Evolutionary conservation across 2,888 invertebrate genomes (phyloP).

Genomic region (Cerastis leucographa): DNA sequence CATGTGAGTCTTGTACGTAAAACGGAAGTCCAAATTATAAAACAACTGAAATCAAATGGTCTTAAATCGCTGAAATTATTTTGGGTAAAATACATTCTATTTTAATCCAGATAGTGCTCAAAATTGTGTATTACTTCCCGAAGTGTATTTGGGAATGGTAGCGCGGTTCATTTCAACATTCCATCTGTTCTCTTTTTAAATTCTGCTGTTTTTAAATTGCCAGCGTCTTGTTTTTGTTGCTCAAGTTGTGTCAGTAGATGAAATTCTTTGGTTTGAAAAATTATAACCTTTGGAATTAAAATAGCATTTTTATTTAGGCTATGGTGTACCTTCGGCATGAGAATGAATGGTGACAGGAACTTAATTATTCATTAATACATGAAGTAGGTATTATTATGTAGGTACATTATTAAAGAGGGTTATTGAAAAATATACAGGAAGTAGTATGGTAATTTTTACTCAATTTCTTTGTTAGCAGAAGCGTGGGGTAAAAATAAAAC

Average conservation of each 20-base stretch:
- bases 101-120: slow-evolving; percentile 71
- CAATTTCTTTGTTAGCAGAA: neutral
- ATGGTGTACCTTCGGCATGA: neutral
- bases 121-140: slow-evolving; percentile 68
- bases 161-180: slow-evolving; percentile 86
- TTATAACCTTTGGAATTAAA: slow-evolving; percentile 8
- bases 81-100: slow-evolving; percentile 74
- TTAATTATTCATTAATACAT: neutral
- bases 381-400: neutral
- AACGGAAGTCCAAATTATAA: slow-evolving; percentile 76
- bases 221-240: slow-evolving; percentile 82
- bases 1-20: slow-evolving; percentile 50
- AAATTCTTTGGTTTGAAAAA: slow-evolving; percentile 25
- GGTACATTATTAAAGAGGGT: neutral
- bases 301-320: neutral
- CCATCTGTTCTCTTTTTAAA: slow-evolving; percentile 86
- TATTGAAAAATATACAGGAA: neutral
- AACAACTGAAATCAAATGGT: slow-evolving; percentile 60
- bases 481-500: neutral
- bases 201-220: slow-evolving; percentile 86
- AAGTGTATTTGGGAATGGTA: slow-evolving; percentile 86
- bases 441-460: neutral
- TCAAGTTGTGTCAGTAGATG: slow-evolving; percentile 70
- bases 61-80: slow-evolving; percentile 28
- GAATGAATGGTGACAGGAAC: neutral